phyloP scores from a whole-genome alignment of 2,113 vertebrate species.

The Bos taurus region ARS-UCD2.0 NC_037338.1:65350501-65351000 shows the following conservation, averaged over 20 bases:
- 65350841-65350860: conserved; percentile 8
- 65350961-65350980: background rate
- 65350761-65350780: conserved; percentile 33
- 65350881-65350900: conserved; percentile 59
- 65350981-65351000: background rate
- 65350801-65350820: conserved; percentile 46
- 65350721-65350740: background rate
- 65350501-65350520: background rate
- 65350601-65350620: background rate
- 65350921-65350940: conserved; percentile 24
- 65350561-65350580: background rate
- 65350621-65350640: background rate
- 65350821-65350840: conserved; percentile 60
- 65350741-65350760: conserved; percentile 19
- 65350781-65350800: conserved; percentile 60
- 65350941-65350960: conserved; percentile 42
- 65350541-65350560: background rate
- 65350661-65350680: background rate
- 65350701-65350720: background rate
- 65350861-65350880: conserved; percentile 58
- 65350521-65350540: background rate
- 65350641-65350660: background rate
- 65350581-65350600: background rate
- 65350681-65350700: background rate
- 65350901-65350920: conserved; percentile 31